Percentiles rank a stretch among this genome's conserved stretches.
Conservation (phyloP, 2,888 invertebrate genomes). For the Phytoseiulus persimilis region DNA sequence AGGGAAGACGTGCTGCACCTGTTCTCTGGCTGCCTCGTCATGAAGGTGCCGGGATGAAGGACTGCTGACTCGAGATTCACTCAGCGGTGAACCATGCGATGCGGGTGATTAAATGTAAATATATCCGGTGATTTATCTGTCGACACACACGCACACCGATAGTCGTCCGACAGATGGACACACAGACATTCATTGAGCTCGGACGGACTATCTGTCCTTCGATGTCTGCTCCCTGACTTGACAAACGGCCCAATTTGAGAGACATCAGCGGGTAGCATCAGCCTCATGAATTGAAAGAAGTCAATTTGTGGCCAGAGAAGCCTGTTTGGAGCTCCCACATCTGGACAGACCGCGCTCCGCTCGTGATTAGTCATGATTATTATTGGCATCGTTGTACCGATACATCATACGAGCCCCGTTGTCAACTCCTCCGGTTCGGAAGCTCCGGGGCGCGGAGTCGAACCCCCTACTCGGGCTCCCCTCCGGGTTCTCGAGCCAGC, state of each 20-base stretch:
- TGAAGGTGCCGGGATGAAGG: neutral
- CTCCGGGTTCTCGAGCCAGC: neutral
- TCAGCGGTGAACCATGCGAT: neutral
- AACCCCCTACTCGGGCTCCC: neutral
- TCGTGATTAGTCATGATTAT: neutral
- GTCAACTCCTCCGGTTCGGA: neutral
- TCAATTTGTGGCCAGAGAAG: neutral
- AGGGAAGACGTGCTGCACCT: neutral
- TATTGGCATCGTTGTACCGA: neutral
- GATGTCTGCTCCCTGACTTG: neutral
- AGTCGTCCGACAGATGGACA: neutral
- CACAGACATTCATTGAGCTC: neutral
- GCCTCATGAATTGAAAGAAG: neutral
- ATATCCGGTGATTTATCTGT: slow-evolving; percentile 5
- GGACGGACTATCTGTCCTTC: neutral
- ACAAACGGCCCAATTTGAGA: neutral
- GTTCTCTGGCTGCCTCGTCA: neutral
- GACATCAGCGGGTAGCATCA: neutral
- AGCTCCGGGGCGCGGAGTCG: neutral
- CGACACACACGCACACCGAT: neutral
- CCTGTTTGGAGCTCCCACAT: neutral
- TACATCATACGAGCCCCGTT: neutral
- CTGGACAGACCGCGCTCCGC: neutral
- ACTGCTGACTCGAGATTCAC: neutral
- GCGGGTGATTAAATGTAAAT: slow-evolving; percentile 5